Percentiles rank a stretch among this genome's conserved stretches.
phyloP scores from a whole-genome alignment of 2,113 vertebrate genomes.

The Apistogramma diplotaenia region DNA sequence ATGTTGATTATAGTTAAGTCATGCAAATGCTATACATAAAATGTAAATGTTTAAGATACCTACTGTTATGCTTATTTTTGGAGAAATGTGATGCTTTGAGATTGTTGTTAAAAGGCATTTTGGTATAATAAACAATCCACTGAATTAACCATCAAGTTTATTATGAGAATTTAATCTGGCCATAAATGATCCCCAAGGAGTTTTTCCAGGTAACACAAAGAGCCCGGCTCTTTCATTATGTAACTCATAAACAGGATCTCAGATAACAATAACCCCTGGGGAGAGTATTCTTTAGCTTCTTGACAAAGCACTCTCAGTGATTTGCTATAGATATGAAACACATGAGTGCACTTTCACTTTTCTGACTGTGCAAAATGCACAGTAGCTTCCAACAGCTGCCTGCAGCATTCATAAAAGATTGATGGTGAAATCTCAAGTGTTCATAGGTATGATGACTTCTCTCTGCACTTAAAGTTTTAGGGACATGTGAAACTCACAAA shows the following conservation, averaged over 20 bases:
- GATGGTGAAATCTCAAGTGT: conserved; percentile 13
- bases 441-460: background rate
- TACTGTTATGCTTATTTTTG: background rate
- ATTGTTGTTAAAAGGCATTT: background rate
- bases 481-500: background rate
- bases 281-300: conserved; percentile 19
- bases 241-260: conserved; percentile 32
- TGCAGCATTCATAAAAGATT: conserved; percentile 29
- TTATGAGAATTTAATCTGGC: conserved; percentile 11
- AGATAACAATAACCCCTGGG: conserved; percentile 22
- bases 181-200: conserved; percentile 18
- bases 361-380: conserved; percentile 16
- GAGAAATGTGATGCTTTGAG: background rate
- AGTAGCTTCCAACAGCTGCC: conserved; percentile 11
- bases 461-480: background rate
- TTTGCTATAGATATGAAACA: conserved; percentile 30
- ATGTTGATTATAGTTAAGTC: background rate
- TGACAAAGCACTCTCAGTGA: conserved; percentile 31
- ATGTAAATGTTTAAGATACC: background rate
- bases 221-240: conserved; percentile 18
- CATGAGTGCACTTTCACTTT: conserved; percentile 24
- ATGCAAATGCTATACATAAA: background rate
- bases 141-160: background rate
- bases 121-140: conserved; percentile 9
- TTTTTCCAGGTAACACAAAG: background rate